A percentile compares a stretch with the other conserved stretches of the same genome.
phyloP scores from a whole-genome alignment of 2,113 vertebrate genomes.

The Ovis canadensis region DNA sequence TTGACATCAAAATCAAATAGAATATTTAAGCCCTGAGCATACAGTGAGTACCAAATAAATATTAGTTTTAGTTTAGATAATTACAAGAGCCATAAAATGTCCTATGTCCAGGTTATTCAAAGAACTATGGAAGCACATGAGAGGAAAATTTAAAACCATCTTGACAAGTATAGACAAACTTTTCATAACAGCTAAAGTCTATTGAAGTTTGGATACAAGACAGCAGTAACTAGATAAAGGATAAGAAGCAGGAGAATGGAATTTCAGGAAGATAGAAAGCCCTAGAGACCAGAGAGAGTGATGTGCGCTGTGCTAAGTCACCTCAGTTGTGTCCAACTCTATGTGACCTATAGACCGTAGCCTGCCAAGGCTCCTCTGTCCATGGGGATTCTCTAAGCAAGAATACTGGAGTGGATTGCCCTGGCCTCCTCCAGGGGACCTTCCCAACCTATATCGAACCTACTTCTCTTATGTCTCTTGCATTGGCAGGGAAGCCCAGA shows the following conservation, averaged over 20 bases:
- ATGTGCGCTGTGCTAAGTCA: neutral
- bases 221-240: neutral
- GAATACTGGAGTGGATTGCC: neutral
- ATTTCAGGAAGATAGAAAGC: neutral
- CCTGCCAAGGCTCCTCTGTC: neutral
- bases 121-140: no score
- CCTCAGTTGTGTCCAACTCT: neutral
- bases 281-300: neutral
- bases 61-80: neutral
- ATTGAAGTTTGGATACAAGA: neutral
- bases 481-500: neutral
- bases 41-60: neutral
- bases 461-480: neutral
- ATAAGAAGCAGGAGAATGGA: neutral
- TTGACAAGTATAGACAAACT: neutral
- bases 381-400: neutral
- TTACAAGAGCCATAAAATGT: neutral
- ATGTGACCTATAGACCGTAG: neutral
- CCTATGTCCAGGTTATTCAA: neutral
- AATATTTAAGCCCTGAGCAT: neutral
- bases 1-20: neutral
- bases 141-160: neutral
- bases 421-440: neutral
- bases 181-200: neutral
- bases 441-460: neutral